Evolutionary conservation across 2,113 vertebrate species (phyloP), one percentile per base, ranked within the genome.

Genomic region (Gopherus evgoodei): DNA sequence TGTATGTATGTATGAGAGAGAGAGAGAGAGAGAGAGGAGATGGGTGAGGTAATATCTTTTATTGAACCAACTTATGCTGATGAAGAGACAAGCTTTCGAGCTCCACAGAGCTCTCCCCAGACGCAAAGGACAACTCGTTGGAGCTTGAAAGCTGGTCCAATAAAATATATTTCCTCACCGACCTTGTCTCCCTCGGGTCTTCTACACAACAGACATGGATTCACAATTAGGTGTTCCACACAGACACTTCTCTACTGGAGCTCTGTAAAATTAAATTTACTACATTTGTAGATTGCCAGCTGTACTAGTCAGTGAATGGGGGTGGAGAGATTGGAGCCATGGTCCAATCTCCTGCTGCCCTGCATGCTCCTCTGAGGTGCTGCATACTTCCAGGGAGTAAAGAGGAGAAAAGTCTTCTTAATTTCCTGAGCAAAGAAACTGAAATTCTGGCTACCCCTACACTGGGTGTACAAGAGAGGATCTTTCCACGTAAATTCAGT

Each of bases 201-300:
- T 62, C 72, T 31, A 65, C 16, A 27, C 59, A 56, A 84, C 19
- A 89, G 49, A 49, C 57, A 42, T 72, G 57, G 75, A 84, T 88
- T 88, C 72, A 57, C 79, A 44, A 69, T 54, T 84, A 50, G 8
- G 29, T 47, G 78, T 50, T 78, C 54, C n/a, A 83, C 24, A 19
- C 25, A 52, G 57, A 25, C 38, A 24, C 44, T 52, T 69, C 83
- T 42, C 75, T 80, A 82, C 80, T 59, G 52, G 59, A 81, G 81
- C 35, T 44, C 50, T 65, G 53, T 69, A 72, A 62, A 31, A 59
- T 80, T 14, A 42, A n/a, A 12, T 52, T n/a, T 52, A 82, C 47
- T 89, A 83, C 50, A 57, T 72, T 69, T 75, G 57, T 49, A 86
- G 56, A 79, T 35, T 22, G 65, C 47, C 54, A 92, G 72, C 89